Base-by-base conservation (phyloP, 1,140 invertebrate species). In the Mercenaria mercenaria region DNA sequence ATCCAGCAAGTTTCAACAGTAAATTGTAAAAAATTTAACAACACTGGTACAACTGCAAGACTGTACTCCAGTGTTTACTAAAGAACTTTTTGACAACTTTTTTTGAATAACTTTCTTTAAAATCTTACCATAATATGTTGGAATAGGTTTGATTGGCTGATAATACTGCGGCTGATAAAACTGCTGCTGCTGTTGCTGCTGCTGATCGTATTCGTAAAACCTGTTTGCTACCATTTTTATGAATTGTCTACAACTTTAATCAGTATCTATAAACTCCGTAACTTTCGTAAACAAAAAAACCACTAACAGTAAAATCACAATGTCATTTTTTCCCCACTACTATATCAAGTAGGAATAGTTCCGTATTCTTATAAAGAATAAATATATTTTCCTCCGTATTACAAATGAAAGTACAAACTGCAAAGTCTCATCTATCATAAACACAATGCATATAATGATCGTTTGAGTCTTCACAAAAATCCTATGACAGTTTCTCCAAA, bases 101-200 rank as follows among this genome's bases (percentile, higher is more conserved):
- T n/a, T n/a, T n/a, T n/a, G n/a, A n/a, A n/a, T n/a, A n/a, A n/a
- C n/a, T n/a, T n/a, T n/a, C n/a, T n/a, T n/a, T n/a, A n/a, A n/a
- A n/a, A n/a, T 23, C 85, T 87, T 67, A 87, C 85, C 85, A 87
- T 79, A 87, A 59, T 87, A 87, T 43, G 85, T 87, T 29, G 85
- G 72, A 43, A 87, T 50, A 26, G 85, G 85, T 87, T 87, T 87
- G 13, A 87, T n/a, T 11, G 83, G 83, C 23, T 85, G 83, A 34
- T 85, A 47, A 47, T 56, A 76, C 2, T 26, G 20, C 3, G 41
- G 61, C 32, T 74, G 82, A 47, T 72, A 52, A 8, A 50, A 52
- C 34, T 26, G 23, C 52, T 56, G 29, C 47, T 52, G 67, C 18
- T 50, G 50, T 13, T 85, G 67, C 41, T 72, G 67, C 83, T 47